phyloP scores from a whole-genome alignment of 2,113 vertebrate genomes.

The Megaleporinus macrocephalus region DNA sequence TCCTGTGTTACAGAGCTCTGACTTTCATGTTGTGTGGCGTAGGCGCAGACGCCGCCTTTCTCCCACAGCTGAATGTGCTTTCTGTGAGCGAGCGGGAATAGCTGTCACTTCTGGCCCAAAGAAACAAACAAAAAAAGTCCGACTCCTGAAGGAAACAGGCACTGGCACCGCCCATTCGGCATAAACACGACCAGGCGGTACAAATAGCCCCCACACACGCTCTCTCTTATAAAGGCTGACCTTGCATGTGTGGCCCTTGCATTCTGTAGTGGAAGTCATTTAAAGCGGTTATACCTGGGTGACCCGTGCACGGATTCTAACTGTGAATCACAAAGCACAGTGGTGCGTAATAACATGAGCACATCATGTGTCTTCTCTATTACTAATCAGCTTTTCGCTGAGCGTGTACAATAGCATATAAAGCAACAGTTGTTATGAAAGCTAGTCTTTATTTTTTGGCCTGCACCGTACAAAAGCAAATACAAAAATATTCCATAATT shows the following conservation, averaged over 20 bases:
- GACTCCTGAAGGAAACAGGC: conserved; percentile 74
- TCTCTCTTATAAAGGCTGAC: conserved; percentile 62
- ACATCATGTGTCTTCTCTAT: neutral
- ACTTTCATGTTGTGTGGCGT: conserved; percentile 69
- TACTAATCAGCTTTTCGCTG: neutral
- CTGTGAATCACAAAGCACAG: conserved; percentile 22
- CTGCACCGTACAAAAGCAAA: neutral
- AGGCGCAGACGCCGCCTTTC: conserved; percentile 72
- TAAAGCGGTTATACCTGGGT: neutral
- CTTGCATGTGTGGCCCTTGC: conserved; percentile 16
- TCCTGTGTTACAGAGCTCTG: conserved; percentile 70
- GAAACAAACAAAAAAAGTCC: conserved; percentile 76
- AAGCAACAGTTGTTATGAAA: neutral
- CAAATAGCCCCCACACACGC: conserved; percentile 67
- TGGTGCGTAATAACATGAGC: neutral
- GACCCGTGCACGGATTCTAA: neutral
- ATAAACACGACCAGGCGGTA: conserved; percentile 71
- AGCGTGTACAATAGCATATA: neutral
- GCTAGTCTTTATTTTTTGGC: neutral
- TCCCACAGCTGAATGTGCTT: conserved; percentile 77
- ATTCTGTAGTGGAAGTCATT: conserved; percentile 26
- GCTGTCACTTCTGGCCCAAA: conserved; percentile 78
- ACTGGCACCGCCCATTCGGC: conserved; percentile 73
- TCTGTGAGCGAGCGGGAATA: conserved; percentile 76
- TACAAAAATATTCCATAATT: neutral